Evolutionary conservation across 2,113 vertebrate species (phyloP), one percentile per base, ranked within the genome.

Genomic region (Oenanthe oenanthe): DNA sequence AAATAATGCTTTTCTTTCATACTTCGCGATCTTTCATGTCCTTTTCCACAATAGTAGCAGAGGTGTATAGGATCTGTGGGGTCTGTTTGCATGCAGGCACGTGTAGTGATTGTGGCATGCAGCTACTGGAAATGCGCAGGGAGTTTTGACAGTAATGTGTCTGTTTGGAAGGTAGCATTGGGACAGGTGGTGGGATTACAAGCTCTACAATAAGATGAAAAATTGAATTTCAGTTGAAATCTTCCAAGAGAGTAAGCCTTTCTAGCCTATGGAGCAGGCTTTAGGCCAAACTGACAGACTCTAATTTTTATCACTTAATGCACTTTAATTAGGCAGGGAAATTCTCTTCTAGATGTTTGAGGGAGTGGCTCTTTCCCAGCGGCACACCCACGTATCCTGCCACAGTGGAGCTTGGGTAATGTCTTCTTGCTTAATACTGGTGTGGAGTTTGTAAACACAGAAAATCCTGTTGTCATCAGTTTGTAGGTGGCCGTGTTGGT

Each of bases 1-100:
- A 26, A 19, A 19, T 26, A 17, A 11, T 13, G 9, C 24, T 32
- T 4, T 0, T 0, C 25, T 82, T 20, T 29, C 2, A 0, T 15
- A 1, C 4, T 19, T 70, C 6, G 29, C 18, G 0, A 0, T 9
- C 6, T 4, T 1, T 8, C 3, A 0, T 5, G 32, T 6, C 22
- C 1, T 7, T 13, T 18, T 29, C 9, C 28, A 1, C 21, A 3
- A 0, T 4, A 13, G 0, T 1, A 2, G 6, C 17, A 4, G 26
- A 5, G 5, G 1, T 16, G n/a, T 48, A 0, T 13, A 4, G 60
- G 28, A 0, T 32, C 10, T 6, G 6, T 8, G 45, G 19, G 58
- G 20, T 20, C 5, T 28, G 11, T 36, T 38, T 7, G 8, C 31
- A 0, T 2, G 2, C 6, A 5, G n/a, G n/a, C 9, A 9, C 1